Evolutionary conservation across 1,140 invertebrate species (phyloP).

Genomic region (Leptinotarsa lineolata): DNA sequence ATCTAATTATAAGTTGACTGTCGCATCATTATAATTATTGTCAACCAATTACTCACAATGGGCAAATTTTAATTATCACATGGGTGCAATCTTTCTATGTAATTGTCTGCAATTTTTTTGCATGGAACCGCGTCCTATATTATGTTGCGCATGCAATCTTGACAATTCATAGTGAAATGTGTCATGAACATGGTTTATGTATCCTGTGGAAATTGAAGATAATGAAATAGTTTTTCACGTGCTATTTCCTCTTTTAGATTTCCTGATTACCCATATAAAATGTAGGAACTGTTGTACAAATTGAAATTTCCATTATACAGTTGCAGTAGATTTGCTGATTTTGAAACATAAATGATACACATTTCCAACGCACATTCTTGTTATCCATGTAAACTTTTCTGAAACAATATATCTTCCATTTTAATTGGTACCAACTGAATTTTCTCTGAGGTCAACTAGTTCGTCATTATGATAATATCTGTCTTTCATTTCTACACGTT

Average conservation of each 20-base stretch:
- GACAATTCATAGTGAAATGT: conserved; percentile 33
- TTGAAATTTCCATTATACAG: not conserved
- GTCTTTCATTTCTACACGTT: no score
- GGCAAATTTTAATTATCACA: conserved; percentile 29
- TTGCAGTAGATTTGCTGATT: no score
- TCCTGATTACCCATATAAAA: not conserved
- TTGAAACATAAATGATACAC: no score
- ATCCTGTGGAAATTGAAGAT: conserved; percentile 35
- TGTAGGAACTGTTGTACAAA: not conserved
- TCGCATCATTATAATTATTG: conserved; percentile 25
- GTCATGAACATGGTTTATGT: conserved; percentile 35
- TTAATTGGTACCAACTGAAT: no score
- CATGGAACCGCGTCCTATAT: conserved; percentile 20
- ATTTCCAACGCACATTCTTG: no score
- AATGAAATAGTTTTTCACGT: conserved; percentile 15
- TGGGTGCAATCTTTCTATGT: conserved; percentile 28
- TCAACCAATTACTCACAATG: conserved; percentile 24
- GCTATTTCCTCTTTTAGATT: not conserved
- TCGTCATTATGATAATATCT: no score
- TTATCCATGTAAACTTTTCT: no score
- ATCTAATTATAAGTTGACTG: conserved; percentile 8
- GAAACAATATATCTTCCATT: no score
- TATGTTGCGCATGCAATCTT: conserved; percentile 39
- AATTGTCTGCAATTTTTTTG: conserved; percentile 36
- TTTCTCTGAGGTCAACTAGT: no score